phyloP scores from a whole-genome alignment of 2,113 vertebrate species.

The Apus apus region DNA sequence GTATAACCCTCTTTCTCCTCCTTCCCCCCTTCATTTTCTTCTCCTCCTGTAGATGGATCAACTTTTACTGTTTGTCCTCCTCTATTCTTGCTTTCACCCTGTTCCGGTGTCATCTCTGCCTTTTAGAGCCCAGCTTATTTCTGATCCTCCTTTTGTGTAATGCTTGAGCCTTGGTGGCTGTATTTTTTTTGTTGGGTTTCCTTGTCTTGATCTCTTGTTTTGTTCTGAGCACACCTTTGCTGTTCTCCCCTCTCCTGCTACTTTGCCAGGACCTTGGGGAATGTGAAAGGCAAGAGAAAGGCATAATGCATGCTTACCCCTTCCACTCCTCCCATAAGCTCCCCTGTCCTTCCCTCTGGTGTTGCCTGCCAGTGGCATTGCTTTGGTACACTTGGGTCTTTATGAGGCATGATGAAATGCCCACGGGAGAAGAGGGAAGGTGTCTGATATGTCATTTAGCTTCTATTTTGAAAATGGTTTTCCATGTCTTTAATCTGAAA shows the following conservation, averaged over 20 bases:
- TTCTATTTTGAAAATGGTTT: neutral
- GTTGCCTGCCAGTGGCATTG: conserved; percentile 26
- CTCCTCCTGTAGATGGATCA: conserved; percentile 56
- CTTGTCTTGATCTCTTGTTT: neutral
- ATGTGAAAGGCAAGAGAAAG: conserved; percentile 49
- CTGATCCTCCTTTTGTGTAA: conserved; percentile 68
- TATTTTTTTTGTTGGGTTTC: conserved; percentile 10
- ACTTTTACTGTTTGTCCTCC: conserved; percentile 67
- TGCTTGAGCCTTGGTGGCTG: conserved; percentile 48
- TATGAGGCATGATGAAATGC: neutral
- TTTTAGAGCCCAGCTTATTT: conserved; percentile 69
- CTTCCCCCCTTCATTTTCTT: conserved; percentile 55
- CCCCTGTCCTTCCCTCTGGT: neutral
- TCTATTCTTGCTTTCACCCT: conserved; percentile 77
- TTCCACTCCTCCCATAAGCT: neutral
- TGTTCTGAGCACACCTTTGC: conserved; percentile 23
- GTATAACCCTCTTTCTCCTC: conserved; percentile 42
- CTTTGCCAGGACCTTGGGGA: conserved; percentile 48
- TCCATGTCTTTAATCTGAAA: neutral
- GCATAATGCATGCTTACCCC: conserved; percentile 65
- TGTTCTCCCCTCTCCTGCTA: neutral
- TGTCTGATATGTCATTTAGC: neutral
- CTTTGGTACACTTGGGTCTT: conserved; percentile 24
- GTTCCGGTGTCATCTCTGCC: conserved; percentile 78
- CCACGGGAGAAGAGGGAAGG: neutral